Base-by-base conservation (phyloP, 2,888 invertebrate genomes). In the Himalopsyche japonica region DNA sequence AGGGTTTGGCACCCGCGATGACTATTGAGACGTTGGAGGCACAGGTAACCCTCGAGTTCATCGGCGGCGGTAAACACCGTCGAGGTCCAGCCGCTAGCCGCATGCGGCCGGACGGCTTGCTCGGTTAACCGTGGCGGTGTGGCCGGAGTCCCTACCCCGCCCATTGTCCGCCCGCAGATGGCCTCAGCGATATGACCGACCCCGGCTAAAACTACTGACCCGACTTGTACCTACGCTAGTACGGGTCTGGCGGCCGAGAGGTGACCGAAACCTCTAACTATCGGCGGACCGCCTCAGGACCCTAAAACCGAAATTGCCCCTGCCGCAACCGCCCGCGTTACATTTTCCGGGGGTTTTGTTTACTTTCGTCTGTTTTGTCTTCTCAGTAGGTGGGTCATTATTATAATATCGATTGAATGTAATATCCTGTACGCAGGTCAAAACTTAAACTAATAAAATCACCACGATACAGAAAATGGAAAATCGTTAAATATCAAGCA, bases 81-180 rank as follows among this genome's bases (percentile, higher is more conserved):
- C 70, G 70, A 70, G 70, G 70, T 70, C 70, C 70, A 70, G 70
- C 70, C 70, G 70, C 70, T 70, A 70, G 76, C 81, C 81, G 81
- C 76, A 76, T 43, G 70, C 76, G 91, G 76, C 91, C 89, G 91
- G 91, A 91, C 88, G 91, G 91, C 89, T 89, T 89, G 88, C 79
- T 80, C 82, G 87, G 87, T 87, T 85, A 89, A 89, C 90, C 90
- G 88, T 88, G 89, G 83, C 49, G 77, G 88, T 89, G 88, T 32
- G 76, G 87, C 88, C 88, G 87, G 88, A 88, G 87, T 80, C 78
- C 87, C 87, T 88, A 88, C 89, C 88, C 89, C 89, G 89, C 89
- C 89, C 89, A 89, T 90, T 89, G 89, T 89, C 89, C 88, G 85
- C 87, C 86, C 85, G 79, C 85, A 84, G 83, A 83, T 89, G 89